phyloP scores from a whole-genome alignment of 1,140 invertebrate species.

The Polyergus mexicanus region DNA sequence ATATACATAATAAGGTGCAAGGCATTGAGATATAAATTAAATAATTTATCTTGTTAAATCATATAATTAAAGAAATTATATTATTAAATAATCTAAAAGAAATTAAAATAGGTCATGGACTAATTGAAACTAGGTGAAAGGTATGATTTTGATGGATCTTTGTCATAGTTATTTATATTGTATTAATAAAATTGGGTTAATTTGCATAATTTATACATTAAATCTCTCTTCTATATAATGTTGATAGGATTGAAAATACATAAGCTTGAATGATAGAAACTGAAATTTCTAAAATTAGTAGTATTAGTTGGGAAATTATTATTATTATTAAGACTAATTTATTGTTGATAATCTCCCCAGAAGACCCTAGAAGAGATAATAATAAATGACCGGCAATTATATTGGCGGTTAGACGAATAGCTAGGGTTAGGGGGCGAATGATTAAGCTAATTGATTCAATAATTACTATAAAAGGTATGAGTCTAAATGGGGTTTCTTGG shows the following conservation, averaged over 20 bases:
- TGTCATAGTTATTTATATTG: no score
- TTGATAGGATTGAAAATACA: constrained; percentile 76
- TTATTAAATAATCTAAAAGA: constrained; percentile 80
- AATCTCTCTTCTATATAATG: constrained; percentile 84
- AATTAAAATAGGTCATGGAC: constrained; percentile 85
- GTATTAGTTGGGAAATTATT: constrained; percentile 85
- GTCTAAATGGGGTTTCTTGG: constrained; percentile 88
- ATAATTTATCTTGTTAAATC: constrained; percentile 75
- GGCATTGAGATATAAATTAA: constrained; percentile 78
- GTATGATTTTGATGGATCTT: constrained; percentile 84
- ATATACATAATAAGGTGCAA: constrained; percentile 84
- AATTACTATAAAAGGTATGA: constrained; percentile 87
- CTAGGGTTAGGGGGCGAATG: constrained; percentile 89
- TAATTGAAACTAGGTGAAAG: constrained; percentile 87
- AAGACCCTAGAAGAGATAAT: constrained; percentile 87
- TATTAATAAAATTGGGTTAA: no score
- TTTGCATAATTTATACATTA: constrained; percentile 76
- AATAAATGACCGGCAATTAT: constrained; percentile 90
- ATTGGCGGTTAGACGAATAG: constrained; percentile 89
- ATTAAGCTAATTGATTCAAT: constrained; percentile 89
- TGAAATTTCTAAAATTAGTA: constrained; percentile 84
- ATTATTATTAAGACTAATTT: constrained; percentile 87
- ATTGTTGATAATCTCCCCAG: constrained; percentile 82
- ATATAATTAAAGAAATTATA: constrained; percentile 80
- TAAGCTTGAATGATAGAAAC: constrained; percentile 74